These are phyloP conservation scores for Virgularia gustaviana DNA, from an alignment of 92 coral and sea anemone species.

Conservation along the genomic window DNA sequence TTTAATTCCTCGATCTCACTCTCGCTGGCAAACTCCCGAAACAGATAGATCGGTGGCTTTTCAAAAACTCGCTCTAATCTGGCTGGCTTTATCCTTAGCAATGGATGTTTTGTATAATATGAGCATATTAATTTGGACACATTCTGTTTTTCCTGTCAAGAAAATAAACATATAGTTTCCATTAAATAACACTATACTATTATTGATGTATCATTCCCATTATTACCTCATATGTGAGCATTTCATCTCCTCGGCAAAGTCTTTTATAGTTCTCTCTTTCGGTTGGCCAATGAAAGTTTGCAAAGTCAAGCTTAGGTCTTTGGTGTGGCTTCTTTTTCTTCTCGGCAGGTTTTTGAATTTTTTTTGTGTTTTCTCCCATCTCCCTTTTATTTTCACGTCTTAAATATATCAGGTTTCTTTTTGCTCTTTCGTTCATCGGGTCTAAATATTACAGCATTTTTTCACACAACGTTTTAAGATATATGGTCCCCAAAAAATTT, in stretches of 20 bases:
- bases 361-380: slow-evolving; percentile 23
- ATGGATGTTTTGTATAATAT: slow-evolving; percentile 60
- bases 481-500: not conserved
- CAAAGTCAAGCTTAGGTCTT: slow-evolving; percentile 30
- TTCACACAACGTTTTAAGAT: no score
- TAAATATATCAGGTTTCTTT: slow-evolving; percentile 48
- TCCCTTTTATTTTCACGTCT: slow-evolving; percentile 28
- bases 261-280: slow-evolving; percentile 73
- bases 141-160: slow-evolving; percentile 70
- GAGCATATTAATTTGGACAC: slow-evolving; percentile 62
- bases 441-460: slow-evolving; percentile 41
- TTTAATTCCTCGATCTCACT: slow-evolving; percentile 74
- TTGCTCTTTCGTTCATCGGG: slow-evolving; percentile 62
- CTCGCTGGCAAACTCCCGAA: slow-evolving; percentile 65
- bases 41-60: slow-evolving; percentile 80
- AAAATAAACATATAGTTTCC: not conserved
- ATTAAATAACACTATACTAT: not conserved
- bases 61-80: slow-evolving; percentile 78
- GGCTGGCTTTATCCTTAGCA: slow-evolving; percentile 72
- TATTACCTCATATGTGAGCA: slow-evolving; percentile 52
- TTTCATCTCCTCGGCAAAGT: slow-evolving; percentile 86
- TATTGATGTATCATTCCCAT: not conserved
- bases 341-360: not conserved
- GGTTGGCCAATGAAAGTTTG: slow-evolving; percentile 64
- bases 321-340: slow-evolving; percentile 7